Percentiles rank a stretch among this genome's conserved stretches.
These are phyloP conservation scores for Apis dorsata DNA, from an alignment of 1,140 invertebrate species.

Conservation along the genomic window DNA sequence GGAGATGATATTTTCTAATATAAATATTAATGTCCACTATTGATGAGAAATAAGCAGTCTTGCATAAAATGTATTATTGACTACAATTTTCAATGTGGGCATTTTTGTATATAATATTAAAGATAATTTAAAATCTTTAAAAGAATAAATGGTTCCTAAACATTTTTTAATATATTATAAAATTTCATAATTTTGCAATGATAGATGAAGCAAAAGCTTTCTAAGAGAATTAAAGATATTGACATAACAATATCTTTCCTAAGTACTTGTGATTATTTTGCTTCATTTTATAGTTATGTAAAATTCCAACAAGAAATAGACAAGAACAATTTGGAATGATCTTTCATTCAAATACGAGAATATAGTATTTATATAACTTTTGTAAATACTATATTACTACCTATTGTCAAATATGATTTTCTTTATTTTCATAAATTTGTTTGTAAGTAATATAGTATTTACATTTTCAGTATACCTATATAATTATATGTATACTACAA, in stretches of 20 bases:
- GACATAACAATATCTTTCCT: neutral
- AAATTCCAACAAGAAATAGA: constrained; percentile 41
- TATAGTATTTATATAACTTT: constrained; percentile 19
- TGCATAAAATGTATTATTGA: constrained; percentile 46
- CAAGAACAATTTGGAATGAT: constrained; percentile 56
- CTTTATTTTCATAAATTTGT: neutral
- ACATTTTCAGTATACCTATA: constrained; percentile 4
- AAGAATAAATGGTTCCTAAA: constrained; percentile 43
- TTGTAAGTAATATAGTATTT: constrained; percentile 35
- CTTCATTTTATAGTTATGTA: constrained; percentile 29
- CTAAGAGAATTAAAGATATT: neutral
- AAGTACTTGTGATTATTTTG: constrained; percentile 40
- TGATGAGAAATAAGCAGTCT: constrained; percentile 53
- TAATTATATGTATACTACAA: neutral
- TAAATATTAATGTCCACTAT: constrained; percentile 49
- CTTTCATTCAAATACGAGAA: constrained; percentile 30
- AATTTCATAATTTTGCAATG: constrained; percentile 27
- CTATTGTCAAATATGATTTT: neutral
- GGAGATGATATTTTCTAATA: constrained; percentile 26
- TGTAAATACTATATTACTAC: constrained; percentile 42
- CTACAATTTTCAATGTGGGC: constrained; percentile 38
- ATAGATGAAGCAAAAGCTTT: constrained; percentile 26
- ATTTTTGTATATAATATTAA: constrained; percentile 21
- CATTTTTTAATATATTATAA: constrained; percentile 36
- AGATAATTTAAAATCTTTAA: constrained; percentile 42